These are phyloP conservation scores for Resseliella maxima DNA, from an alignment of 2,888 invertebrate species.

Conservation along the genomic window DNA sequence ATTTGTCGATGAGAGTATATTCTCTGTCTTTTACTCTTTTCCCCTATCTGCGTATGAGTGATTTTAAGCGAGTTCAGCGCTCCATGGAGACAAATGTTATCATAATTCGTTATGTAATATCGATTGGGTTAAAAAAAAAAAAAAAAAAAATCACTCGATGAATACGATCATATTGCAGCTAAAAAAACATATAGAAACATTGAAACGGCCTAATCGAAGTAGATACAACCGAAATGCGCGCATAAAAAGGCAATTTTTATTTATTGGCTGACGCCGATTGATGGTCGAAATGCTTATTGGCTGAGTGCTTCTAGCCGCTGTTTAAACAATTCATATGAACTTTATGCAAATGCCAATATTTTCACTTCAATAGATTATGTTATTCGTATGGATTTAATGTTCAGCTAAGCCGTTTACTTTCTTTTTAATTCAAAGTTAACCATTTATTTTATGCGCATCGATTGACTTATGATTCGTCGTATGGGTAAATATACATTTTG, in stretches of 20 bases:
- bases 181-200: neutral
- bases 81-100: neutral
- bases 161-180: neutral
- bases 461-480: neutral
- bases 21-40: too few species aligned
- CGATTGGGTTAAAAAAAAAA: neutral
- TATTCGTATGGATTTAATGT: neutral
- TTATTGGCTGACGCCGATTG: constrained; percentile 31
- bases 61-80: neutral
- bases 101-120: constrained; percentile 1
- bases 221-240: neutral
- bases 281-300: neutral
- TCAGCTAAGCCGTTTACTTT: constrained; percentile 11
- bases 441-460: neutral
- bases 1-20: neutral
- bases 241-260: constrained; percentile 17
- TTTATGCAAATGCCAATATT: constrained; percentile 27
- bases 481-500: neutral
- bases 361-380: neutral
- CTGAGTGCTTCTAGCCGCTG: neutral
- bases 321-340: neutral
- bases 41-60: neutral
- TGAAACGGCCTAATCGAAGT: neutral
- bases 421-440: neutral
- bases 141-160: constrained; percentile 14